Base-by-base conservation (phyloP, 2,113 vertebrate genomes). In the Lamprotornis superbus region DNA sequence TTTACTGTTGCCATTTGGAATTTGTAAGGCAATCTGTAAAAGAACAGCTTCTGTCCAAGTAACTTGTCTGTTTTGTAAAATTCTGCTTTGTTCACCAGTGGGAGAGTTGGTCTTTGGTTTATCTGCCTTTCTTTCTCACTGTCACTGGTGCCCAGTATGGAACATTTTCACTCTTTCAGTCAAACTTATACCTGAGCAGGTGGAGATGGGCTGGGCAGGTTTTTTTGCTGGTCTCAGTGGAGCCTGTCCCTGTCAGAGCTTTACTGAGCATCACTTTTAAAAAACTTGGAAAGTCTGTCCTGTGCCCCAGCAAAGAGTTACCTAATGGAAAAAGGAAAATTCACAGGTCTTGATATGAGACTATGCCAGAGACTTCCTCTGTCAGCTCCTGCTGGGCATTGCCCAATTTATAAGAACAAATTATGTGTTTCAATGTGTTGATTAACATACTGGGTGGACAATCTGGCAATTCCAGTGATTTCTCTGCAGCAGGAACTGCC, bases 1-100 rank as follows among this genome's bases (percentile, higher is more conserved):
- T 97, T 97, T 97, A 95, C 69, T 24, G 24, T 78, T 96, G 94
- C 69, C 95, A 85, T 96, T 96, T 97, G 89, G 69, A 97, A 91
- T 97, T 97, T 97, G 91, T 95, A 90, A 97, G 96, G 52, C 82
- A 88, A 95, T 98, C 95, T 95, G 71, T 97, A 97, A 97, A 97
- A 78, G 64, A 96, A 37, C 53, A 85, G 30, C 74, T 83, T 81
- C 93, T 95, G 68, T 83, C 76, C 60, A 5, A 59, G 35, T 50
- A 81, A 22, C 90, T 91, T 78, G 31, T 42, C 91, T 82, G 10
- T 75, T 89, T 27, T 80, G 17, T 85, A 37, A 92, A 95, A 95
- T 87, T 85, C 74, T 39, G 24, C 73, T 89, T 86, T 65, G 30
- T 75, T 73, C 37, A 22, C 30, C 40, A 22, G 42, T 31, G 39